phyloP scores from a whole-genome alignment of 2,113 vertebrate species.

The Brachyhypopomus occidentalis region DNA sequence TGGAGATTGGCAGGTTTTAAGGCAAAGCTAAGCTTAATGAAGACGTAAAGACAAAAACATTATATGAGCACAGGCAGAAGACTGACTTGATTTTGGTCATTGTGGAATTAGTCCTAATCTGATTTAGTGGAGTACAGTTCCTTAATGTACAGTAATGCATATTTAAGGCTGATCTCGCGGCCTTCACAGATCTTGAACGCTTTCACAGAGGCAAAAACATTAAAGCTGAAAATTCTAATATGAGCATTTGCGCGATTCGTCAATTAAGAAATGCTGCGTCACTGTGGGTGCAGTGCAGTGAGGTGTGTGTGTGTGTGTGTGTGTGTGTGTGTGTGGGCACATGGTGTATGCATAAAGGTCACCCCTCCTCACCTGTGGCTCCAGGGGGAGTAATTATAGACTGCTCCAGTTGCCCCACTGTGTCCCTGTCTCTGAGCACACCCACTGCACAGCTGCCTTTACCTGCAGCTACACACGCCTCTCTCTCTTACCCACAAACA shows the following conservation, averaged over 20 bases:
- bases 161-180: neutral
- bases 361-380: constrained; percentile 46
- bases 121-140: neutral
- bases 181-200: neutral
- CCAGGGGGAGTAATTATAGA: constrained; percentile 56
- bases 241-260: neutral
- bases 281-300: neutral
- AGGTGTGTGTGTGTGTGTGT: neutral
- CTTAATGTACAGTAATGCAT: neutral
- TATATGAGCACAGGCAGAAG: too few species aligned
- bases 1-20: neutral
- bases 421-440: neutral
- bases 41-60: too few species aligned
- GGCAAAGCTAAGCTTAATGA: neutral
- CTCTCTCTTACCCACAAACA: neutral
- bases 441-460: neutral
- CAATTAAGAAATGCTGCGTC: neutral
- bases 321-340: neutral
- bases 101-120: too few species aligned
- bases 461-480: neutral
- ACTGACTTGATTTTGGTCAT: too few species aligned
- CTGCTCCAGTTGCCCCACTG: constrained; percentile 36
- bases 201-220: neutral
- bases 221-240: neutral
- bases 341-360: constrained; percentile 51